Conservation (phyloP, 2,113 vertebrate species). For the Orcinus orca region DNA sequence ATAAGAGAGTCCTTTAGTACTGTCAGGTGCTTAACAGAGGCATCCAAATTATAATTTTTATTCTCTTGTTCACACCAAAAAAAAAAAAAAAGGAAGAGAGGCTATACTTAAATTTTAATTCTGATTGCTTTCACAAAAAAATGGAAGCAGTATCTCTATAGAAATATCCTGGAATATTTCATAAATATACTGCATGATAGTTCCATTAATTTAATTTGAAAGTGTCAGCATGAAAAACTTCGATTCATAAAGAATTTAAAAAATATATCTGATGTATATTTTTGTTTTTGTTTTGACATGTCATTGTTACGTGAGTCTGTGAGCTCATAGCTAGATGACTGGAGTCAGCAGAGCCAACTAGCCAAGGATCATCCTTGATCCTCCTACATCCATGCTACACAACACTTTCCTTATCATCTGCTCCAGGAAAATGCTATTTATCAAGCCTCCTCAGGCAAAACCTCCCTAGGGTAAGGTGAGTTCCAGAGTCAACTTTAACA, state of each 20-base stretch:
- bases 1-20: not conserved
- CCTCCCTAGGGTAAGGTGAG: not conserved
- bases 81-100: not conserved
- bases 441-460: not conserved
- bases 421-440: not conserved
- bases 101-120: not conserved
- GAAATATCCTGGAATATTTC: not conserved
- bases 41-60: not conserved
- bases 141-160: not conserved
- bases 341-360: not conserved
- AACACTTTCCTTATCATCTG: not conserved
- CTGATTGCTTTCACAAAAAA: not conserved
- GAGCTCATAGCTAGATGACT: not conserved
- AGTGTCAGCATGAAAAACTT: constrained; percentile 20
- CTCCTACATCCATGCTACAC: not conserved
- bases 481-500: not conserved
- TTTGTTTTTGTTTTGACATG: constrained; percentile 28
- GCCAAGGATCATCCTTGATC: not conserved
- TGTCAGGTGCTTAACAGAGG: not conserved
- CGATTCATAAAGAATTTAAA: constrained; percentile 21
- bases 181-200: constrained; percentile 17
- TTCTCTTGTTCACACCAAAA: not conserved
- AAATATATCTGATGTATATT: not conserved
- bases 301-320: not conserved
- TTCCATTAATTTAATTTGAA: constrained; percentile 46